Evolutionary conservation across 2,797 vertebrate genomes (phyloP), one percentile per base, ranked within the genome.

Genomic region (Thamnophis elegans): DNA sequence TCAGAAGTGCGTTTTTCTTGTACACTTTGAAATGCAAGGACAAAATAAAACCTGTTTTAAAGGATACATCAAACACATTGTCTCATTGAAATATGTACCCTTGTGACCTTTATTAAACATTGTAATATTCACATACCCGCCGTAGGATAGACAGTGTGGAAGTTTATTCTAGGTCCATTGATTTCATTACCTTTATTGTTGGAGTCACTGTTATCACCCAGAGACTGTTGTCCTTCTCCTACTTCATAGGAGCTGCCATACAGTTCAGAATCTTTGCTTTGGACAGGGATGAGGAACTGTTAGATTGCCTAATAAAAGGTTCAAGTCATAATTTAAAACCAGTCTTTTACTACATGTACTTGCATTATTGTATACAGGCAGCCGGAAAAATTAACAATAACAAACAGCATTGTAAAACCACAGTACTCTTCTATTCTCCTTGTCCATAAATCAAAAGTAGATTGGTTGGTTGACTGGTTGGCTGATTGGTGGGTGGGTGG

Each of bases 21-120:
- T 92, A 86, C 91, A 95, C 94, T 95, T 92, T 42, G 4, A 92
- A 97, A 96, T 87, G 94, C 94, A 97, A 96, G 94, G 51, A 88
- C 73, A 7, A 90, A 91, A 55, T 87, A 53, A 55, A 11, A 7
- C 36, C 32, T 95, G 92, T 93, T 94, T 92, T 12, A 1, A 73
- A 1, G 25, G 88, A 89, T 10, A n/a, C 91, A 87, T 91, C 89
- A 12, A 22, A 32, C 8, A 0, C 4, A 88, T n/a, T 4, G 58
- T 90, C 55, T 87, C 91, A 5, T 55, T 53, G 36, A 92, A 13
- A 55, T 42, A 42, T 18, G 7, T 91, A 1, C 0, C 20, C 55
- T 60, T 59, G 12, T 82, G 36, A 51, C 25, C 16, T 28, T 16
- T 85, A 20, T 85, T 90, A 78, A 32, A 10, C 32, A 28, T 47